phyloP scores from a whole-genome alignment of 92 coral and sea anemone genomes.

The Umimayanthus chanpuru region DNA sequence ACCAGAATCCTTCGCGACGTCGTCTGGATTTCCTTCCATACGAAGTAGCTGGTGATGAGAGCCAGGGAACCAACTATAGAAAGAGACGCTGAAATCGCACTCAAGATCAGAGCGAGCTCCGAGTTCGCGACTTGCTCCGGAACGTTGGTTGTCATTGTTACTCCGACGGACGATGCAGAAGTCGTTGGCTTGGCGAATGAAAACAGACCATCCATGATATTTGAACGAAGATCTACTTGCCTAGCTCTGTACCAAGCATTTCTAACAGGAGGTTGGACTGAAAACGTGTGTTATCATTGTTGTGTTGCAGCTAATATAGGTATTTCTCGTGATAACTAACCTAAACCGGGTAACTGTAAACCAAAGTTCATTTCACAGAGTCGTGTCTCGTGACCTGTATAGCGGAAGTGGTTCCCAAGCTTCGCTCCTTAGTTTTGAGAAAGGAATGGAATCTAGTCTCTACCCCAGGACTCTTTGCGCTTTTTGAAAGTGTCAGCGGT shows the following conservation, averaged over 20 bases:
- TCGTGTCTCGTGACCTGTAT: too few species aligned
- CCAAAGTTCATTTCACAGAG: too few species aligned
- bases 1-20: conserved; percentile 84
- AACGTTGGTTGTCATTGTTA: background rate
- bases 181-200: background rate
- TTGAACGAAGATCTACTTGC: background rate
- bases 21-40: conserved; percentile 85
- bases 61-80: conserved; percentile 75
- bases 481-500: conserved; percentile 54
- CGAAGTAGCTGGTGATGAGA: conserved; percentile 74
- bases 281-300: background rate
- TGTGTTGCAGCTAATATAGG: too few species aligned
- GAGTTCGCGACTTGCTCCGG: conserved; percentile 9
- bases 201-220: background rate
- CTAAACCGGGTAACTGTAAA: too few species aligned
- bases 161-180: background rate
- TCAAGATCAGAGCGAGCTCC: background rate
- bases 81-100: conserved; percentile 57
- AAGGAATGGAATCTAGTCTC: too few species aligned
- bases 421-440: too few species aligned
- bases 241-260: background rate
- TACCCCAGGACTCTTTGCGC: too few species aligned
- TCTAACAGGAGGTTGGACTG: background rate
- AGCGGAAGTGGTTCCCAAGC: too few species aligned
- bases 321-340: too few species aligned